A percentile compares a stretch with the other conserved stretches of the same genome.
These are phyloP conservation scores for Pterocles orientalis DNA, from an alignment of 2,113 vertebrate species.

Conservation along the genomic window DNA sequence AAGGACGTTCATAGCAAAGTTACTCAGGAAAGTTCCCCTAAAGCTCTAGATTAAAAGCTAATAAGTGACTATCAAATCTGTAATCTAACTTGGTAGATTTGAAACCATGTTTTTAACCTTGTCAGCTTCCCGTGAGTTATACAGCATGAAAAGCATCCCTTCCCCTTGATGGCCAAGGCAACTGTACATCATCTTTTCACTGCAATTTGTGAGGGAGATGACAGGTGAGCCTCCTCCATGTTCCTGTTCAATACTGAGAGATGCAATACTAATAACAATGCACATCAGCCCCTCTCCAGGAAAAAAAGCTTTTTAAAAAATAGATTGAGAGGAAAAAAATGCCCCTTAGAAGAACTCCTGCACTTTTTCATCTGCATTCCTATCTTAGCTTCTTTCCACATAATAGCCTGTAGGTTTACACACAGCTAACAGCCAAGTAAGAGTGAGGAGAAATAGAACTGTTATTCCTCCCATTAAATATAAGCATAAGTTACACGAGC, in stretches of 20 bases:
- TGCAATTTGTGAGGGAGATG: neutral
- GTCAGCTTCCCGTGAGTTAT: constrained; percentile 19
- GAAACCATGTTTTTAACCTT: constrained; percentile 40
- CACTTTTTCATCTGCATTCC: neutral
- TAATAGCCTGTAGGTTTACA: neutral
- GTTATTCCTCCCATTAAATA: neutral
- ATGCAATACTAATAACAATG: constrained; percentile 11
- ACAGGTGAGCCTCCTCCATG: constrained; percentile 17
- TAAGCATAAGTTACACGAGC: neutral
- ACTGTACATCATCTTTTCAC: neutral
- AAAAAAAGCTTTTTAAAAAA: neutral
- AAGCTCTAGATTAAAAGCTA: constrained; percentile 22
- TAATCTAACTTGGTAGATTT: constrained; percentile 24
- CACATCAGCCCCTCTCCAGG: neutral
- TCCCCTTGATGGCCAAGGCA: neutral
- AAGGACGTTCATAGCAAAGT: neutral
- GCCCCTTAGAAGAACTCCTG: neutral
- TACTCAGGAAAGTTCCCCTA: neutral
- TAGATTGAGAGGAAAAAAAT: neutral
- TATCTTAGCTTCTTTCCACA: neutral
- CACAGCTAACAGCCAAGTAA: neutral
- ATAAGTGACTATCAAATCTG: neutral
- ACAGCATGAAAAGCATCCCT: neutral
- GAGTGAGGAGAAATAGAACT: neutral
- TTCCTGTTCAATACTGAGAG: neutral